Evolutionary conservation across 1,140 invertebrate genomes (phyloP).

Genomic region (Saxidomus purpurata): DNA sequence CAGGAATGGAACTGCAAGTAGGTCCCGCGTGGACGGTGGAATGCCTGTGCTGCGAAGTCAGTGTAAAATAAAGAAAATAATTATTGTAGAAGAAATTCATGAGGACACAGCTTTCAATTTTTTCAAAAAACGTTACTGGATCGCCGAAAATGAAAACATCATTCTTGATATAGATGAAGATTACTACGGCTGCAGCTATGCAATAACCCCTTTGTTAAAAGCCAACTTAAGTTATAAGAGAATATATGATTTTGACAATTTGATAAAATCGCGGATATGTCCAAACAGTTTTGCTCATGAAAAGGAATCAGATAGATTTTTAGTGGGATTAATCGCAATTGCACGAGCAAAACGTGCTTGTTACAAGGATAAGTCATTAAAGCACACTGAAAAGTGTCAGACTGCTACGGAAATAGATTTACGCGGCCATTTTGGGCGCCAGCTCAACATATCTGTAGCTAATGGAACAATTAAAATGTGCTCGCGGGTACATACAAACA

Average conservation of each 20-base stretch:
- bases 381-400: slow-evolving; percentile 19
- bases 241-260: slow-evolving; percentile 48
- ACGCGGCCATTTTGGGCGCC: background rate
- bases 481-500: background rate
- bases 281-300: slow-evolving; percentile 66
- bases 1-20: background rate
- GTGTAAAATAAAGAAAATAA: slow-evolving; percentile 61
- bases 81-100: slow-evolving; percentile 63
- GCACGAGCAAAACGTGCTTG: background rate
- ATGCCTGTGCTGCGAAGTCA: background rate
- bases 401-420: background rate
- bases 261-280: slow-evolving; percentile 68
- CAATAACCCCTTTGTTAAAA: slow-evolving; percentile 67
- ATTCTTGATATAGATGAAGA: slow-evolving; percentile 83
- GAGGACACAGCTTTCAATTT: slow-evolving; percentile 55
- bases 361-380: slow-evolving; percentile 21
- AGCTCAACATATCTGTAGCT: background rate
- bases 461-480: slow-evolving; percentile 18
- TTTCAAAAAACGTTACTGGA: slow-evolving; percentile 53
- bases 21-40: background rate
- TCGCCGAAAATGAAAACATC: slow-evolving; percentile 62
- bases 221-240: slow-evolving; percentile 45
- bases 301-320: slow-evolving; percentile 55
- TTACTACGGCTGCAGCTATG: slow-evolving; percentile 78
- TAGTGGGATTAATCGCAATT: slow-evolving; percentile 42